phyloP scores from a whole-genome alignment of 2,797 vertebrate genomes.

The Onychomys leucogaster region DNA sequence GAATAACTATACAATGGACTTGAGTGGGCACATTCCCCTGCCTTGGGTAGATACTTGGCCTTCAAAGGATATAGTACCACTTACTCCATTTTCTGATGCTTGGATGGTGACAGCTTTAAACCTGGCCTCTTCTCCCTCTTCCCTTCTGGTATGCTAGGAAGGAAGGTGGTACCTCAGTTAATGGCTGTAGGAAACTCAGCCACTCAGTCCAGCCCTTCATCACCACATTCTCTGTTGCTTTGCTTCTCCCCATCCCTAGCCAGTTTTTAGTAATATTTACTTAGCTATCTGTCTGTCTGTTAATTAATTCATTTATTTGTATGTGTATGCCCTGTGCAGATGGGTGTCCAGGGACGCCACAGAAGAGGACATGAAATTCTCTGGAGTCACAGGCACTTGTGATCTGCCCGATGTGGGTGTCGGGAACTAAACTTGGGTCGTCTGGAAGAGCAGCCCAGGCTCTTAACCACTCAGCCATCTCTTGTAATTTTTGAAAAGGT shows the following conservation, averaged over 20 bases:
- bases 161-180: background rate
- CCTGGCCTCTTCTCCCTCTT: background rate
- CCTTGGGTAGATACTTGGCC: background rate
- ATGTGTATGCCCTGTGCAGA: background rate
- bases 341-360: too few species aligned
- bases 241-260: background rate
- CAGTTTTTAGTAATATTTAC: background rate
- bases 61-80: background rate
- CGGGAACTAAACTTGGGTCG: background rate
- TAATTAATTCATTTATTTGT: background rate
- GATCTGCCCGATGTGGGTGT: background rate
- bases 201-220: background rate
- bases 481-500: background rate
- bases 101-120: background rate
- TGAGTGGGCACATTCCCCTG: too few species aligned
- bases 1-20: too few species aligned
- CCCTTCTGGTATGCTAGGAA: background rate
- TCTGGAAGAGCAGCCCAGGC: background rate
- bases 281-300: too few species aligned
- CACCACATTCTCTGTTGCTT: background rate
- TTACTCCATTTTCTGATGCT: background rate
- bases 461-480: background rate
- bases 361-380: background rate
- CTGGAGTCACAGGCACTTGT: background rate
- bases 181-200: background rate